Conservation (phyloP, 2,888 invertebrate genomes). For the Stenurella melanura region DNA sequence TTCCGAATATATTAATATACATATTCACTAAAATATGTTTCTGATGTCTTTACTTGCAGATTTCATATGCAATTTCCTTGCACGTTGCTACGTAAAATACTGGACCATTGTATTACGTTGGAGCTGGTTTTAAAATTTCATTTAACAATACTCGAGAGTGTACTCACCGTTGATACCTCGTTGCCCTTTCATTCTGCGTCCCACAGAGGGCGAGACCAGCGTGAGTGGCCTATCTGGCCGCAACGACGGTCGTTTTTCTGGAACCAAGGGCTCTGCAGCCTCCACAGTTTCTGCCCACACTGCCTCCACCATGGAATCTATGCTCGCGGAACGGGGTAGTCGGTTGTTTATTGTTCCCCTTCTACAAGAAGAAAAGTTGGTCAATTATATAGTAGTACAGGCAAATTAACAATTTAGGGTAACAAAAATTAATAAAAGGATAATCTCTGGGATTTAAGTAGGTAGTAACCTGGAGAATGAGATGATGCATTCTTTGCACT, state of each 20-base stretch:
- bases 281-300: constrained; percentile 77
- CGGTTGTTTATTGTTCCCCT: constrained; percentile 74
- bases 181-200: constrained; percentile 84
- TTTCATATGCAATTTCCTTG: too few species aligned
- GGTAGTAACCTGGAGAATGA: too few species aligned
- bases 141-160: constrained; percentile 1
- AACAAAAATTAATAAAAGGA: too few species aligned
- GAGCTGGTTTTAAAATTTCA: constrained; percentile 13
- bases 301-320: constrained; percentile 85
- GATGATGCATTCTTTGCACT: too few species aligned
- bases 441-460: too few species aligned
- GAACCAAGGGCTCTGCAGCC: constrained; percentile 58
- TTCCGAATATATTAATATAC: too few species aligned
- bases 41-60: too few species aligned
- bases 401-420: too few species aligned
- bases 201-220: constrained; percentile 84
- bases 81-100: not conserved
- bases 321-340: constrained; percentile 85
- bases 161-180: constrained; percentile 84
- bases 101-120: not conserved
- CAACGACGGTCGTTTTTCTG: constrained; percentile 70
- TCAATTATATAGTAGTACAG: too few species aligned
- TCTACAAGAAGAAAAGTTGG: constrained; percentile 67
- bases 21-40: too few species aligned
- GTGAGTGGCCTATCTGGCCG: constrained; percentile 76